Conservation (phyloP, 1,140 invertebrate species). For the Arctopsyche grandis region DNA sequence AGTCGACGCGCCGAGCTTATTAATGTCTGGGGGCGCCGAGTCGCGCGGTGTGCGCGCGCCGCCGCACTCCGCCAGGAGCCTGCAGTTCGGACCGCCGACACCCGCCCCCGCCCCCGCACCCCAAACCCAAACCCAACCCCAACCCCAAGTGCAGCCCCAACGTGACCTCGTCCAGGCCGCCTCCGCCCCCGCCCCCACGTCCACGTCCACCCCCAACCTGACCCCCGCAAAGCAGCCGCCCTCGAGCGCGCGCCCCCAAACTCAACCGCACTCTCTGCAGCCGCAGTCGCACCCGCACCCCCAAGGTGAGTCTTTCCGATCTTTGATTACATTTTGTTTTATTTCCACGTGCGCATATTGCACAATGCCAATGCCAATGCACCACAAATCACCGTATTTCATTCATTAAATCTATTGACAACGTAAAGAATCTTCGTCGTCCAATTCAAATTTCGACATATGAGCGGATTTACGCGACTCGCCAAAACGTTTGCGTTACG, state of each 20-base stretch:
- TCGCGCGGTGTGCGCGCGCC: slow-evolving; percentile 13
- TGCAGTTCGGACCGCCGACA: slow-evolving; percentile 29
- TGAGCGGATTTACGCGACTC: no score
- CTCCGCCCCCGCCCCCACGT: neutral
- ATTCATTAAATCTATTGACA: no score
- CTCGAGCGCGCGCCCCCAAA: neutral
- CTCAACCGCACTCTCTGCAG: neutral
- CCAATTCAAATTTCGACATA: neutral
- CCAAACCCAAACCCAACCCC: neutral
- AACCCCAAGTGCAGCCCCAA: neutral
- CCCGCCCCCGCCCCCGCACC: neutral
- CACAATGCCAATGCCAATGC: no score
- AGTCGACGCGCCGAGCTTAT: neutral
- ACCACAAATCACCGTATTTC: no score
- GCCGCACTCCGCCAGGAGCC: slow-evolving; percentile 27
- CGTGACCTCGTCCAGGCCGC: neutral
- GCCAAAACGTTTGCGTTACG: no score
- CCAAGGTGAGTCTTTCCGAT: neutral
- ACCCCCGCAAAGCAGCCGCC: neutral
- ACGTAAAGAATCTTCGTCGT: neutral
- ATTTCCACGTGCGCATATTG: no score
- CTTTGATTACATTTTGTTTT: no score
- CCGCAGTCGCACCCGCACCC: neutral
- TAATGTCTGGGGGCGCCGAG: slow-evolving; percentile 11
- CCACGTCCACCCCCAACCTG: neutral